Conservation (phyloP, 2,113 vertebrate genomes). For the Catharus bicknelli region DNA sequence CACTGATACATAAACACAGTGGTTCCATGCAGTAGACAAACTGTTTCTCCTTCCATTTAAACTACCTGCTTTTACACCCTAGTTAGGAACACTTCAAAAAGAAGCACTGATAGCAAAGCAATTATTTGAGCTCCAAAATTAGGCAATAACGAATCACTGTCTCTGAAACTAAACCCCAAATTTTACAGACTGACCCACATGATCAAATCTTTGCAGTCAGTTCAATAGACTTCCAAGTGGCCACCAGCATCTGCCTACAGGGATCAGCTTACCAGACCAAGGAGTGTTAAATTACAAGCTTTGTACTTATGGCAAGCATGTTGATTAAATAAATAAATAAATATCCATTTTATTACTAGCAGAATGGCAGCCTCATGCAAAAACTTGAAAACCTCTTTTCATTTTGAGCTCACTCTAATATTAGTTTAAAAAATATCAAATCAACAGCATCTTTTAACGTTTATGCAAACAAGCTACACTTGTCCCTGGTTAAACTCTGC, state of each 20-base stretch:
- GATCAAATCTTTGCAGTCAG: not conserved
- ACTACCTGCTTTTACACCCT: not conserved
- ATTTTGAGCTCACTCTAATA: not conserved
- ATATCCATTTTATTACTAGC: not conserved
- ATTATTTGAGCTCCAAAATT: constrained; percentile 14
- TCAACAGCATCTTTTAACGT: constrained; percentile 11
- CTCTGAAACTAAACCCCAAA: not conserved
- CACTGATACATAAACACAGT: not conserved
- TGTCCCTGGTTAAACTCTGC: constrained; percentile 45
- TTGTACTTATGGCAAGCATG: not conserved
- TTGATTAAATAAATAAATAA: not conserved
- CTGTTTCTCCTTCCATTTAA: not conserved
- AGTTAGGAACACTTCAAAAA: not conserved
- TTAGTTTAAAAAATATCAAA: constrained; percentile 6
- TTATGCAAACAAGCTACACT: constrained; percentile 28
- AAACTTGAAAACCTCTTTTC: constrained; percentile 13
- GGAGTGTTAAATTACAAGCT: not conserved
- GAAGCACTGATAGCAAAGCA: not conserved
- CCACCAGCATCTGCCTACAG: not conserved
- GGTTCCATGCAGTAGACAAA: not conserved
- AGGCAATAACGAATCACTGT: not conserved
- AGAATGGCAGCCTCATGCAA: not conserved
- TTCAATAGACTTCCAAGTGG: not conserved
- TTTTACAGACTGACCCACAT: not conserved
- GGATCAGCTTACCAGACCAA: not conserved